Conservation (phyloP, 2,113 vertebrate species). For the Peromyscus californicus region DNA sequence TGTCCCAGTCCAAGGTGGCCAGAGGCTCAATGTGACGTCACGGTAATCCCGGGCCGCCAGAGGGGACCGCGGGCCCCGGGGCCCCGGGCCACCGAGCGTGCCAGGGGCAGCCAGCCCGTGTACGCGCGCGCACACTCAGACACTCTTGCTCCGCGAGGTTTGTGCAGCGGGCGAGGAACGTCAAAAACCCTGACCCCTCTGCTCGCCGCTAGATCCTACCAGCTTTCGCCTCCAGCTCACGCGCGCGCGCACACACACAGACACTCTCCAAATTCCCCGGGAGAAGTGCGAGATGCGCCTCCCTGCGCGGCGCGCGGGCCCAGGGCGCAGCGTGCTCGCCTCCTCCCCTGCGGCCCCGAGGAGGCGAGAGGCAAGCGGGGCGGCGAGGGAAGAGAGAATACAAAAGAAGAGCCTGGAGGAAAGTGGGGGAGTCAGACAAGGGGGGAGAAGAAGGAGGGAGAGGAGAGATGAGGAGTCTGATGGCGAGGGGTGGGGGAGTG, state of each 20-base stretch:
- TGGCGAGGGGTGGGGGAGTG: conserved; percentile 74
- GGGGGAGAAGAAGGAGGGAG: conserved; percentile 64
- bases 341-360: conserved; percentile 66
- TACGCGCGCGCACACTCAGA: conserved; percentile 82
- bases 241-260: conserved; percentile 36
- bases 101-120: conserved; percentile 91
- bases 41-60: conserved; percentile 94
- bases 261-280: conserved; percentile 67
- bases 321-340: conserved; percentile 34
- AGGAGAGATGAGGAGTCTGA: conserved; percentile 34
- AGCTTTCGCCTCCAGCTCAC: conserved; percentile 18
- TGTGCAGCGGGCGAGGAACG: conserved; percentile 71
- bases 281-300: conserved; percentile 60
- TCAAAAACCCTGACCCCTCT: conserved; percentile 74
- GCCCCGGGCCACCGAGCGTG: conserved; percentile 89
- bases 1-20: conserved; percentile 95
- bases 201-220: conserved; percentile 54
- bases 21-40: conserved; percentile 97
- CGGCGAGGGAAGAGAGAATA: conserved; percentile 62
- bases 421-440: conserved; percentile 69
- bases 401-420: conserved; percentile 70
- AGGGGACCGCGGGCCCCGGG: conserved; percentile 68
- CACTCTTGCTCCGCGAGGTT: conserved; percentile 78
- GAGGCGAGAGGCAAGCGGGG: conserved; percentile 62
- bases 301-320: conserved; percentile 56